phyloP scores from a whole-genome alignment of 2,888 invertebrate species.

The Orchesellides sinensis region DNA sequence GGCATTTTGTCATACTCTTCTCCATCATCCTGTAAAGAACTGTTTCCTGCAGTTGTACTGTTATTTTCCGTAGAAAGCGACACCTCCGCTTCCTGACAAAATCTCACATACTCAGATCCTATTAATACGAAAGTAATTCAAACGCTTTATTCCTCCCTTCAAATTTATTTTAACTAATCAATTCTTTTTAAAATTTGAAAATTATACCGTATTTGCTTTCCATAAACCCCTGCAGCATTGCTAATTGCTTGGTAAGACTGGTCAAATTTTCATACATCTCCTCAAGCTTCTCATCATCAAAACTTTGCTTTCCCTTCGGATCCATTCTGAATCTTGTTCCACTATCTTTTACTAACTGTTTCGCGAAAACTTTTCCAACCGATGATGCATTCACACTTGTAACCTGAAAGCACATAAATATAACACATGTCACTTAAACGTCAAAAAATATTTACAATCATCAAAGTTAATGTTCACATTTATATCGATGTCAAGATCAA shows the following conservation, averaged over 20 bases:
- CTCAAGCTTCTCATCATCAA: constrained; percentile 5
- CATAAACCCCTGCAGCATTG: constrained; percentile 44
- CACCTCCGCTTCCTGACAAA: no score
- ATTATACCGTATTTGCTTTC: constrained; percentile 44
- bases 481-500: no score
- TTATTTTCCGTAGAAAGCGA: constrained; percentile 25
- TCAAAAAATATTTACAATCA: no score
- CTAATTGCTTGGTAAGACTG: constrained; percentile 42
- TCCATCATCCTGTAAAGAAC: constrained; percentile 35
- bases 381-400: not conserved
- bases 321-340: constrained; percentile 13
- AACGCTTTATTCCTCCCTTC: not conserved
- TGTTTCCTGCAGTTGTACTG: not conserved
- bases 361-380: not conserved
- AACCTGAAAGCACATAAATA: not conserved
- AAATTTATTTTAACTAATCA: not conserved
- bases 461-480: no score
- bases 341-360: not conserved
- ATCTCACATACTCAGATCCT: constrained; percentile 38
- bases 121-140: not conserved
- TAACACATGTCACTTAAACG: not conserved
- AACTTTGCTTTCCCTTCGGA: not conserved
- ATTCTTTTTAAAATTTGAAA: not conserved
- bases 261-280: constrained; percentile 47
- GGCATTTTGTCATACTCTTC: constrained; percentile 61